phyloP scores from a whole-genome alignment of 2,888 invertebrate genomes.

The Heteromyza rotundicornis region DNA sequence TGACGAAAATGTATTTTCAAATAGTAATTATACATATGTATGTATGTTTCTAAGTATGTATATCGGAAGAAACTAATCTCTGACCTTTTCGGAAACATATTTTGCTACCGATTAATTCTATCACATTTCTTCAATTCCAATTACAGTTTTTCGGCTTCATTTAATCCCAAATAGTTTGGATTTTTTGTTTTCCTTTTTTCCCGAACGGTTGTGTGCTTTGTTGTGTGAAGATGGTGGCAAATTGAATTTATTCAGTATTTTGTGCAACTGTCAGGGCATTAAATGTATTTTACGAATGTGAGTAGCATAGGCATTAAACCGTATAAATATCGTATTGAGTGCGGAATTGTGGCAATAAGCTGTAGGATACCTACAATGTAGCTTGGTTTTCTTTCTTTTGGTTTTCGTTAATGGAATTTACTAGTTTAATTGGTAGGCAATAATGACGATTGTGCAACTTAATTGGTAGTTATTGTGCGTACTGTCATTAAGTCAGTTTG shows the following conservation, averaged over 20 bases:
- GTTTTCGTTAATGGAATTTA: neutral
- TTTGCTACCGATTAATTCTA: slow-evolving; percentile 13
- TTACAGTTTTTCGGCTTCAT: slow-evolving; percentile 13
- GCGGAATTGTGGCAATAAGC: neutral
- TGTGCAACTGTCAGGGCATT: neutral
- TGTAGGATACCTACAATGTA: neutral
- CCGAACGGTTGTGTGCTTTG: neutral
- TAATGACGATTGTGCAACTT: slow-evolving; percentile 6
- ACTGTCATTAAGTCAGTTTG: neutral
- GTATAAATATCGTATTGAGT: neutral
- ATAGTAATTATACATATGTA: no score
- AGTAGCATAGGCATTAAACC: neutral
- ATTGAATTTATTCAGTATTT: slow-evolving; percentile 1
- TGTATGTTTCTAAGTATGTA: no score
- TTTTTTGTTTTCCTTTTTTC: neutral
- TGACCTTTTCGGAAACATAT: slow-evolving; percentile 11
- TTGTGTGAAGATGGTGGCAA: neutral
- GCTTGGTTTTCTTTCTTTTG: neutral
- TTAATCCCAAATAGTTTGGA: slow-evolving; percentile 9
- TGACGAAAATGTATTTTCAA: neutral
- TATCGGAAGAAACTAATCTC: slow-evolving; percentile 6
- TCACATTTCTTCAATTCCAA: slow-evolving; percentile 9
- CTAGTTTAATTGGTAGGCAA: slow-evolving; percentile 9
- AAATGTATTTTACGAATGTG: neutral
- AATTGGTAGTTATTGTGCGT: slow-evolving; percentile 2